phyloP scores from a whole-genome alignment of 2,113 vertebrate genomes.

The Rhabdomys dilectus region DNA sequence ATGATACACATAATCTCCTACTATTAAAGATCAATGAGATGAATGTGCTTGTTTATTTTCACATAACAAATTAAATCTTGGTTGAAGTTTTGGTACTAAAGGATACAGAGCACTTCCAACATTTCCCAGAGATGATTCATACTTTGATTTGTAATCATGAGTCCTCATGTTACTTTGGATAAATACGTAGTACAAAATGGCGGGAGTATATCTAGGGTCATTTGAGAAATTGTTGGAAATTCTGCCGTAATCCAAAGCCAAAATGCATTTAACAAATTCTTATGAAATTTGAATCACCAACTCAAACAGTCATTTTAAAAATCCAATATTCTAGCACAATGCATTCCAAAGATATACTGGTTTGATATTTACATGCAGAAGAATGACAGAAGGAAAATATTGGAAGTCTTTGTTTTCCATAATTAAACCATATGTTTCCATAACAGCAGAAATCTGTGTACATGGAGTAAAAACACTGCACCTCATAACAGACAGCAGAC shows the following conservation, averaged over 20 bases:
- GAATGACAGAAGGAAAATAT: neutral
- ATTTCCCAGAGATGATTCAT: neutral
- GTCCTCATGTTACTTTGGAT: neutral
- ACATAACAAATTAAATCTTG: neutral
- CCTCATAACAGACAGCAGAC: neutral
- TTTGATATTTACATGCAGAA: neutral
- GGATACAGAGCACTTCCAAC: neutral
- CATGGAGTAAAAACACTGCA: neutral
- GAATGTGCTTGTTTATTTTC: neutral
- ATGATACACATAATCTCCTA: too few species aligned
- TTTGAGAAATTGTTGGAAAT: neutral
- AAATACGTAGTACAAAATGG: neutral
- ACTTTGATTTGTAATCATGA: neutral
- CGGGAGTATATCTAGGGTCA: neutral
- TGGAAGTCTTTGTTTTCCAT: neutral
- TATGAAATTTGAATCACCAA: neutral
- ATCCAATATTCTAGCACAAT: neutral
- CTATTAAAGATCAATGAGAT: neutral
- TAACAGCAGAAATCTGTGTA: neutral
- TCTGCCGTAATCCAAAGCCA: too few species aligned
- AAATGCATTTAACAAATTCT: neutral
- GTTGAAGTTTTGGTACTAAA: neutral
- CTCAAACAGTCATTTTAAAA: neutral
- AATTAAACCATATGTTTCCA: neutral
- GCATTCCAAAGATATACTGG: neutral